Conservation (phyloP, 2,888 invertebrate species). For the Luffia ferchaultella region DNA sequence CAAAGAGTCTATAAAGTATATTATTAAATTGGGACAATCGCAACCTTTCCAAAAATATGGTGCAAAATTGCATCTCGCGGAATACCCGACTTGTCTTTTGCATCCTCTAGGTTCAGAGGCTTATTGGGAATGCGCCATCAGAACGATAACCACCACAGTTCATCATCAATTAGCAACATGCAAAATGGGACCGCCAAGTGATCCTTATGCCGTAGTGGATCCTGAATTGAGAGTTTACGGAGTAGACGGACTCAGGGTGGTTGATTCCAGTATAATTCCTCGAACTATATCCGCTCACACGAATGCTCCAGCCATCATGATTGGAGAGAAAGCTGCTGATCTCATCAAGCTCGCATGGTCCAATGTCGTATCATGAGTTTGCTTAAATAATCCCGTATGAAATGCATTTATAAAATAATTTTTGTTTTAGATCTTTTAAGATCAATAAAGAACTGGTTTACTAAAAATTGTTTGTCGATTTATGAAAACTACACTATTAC, state of each 20-base stretch:
- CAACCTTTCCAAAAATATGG: conserved; percentile 67
- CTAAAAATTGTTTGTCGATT: too few species aligned
- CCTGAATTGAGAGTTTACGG: conserved; percentile 71
- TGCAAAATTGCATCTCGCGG: conserved; percentile 55
- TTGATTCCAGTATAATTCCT: conserved; percentile 75
- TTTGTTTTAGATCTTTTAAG: not conserved
- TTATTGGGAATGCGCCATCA: conserved; percentile 76
- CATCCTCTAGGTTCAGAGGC: conserved; percentile 62
- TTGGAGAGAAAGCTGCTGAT: conserved; percentile 78
- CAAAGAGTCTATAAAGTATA: conserved; percentile 67
- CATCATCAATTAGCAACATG: conserved; percentile 74
- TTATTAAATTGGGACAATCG: conserved; percentile 66
- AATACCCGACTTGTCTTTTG: conserved; percentile 60
- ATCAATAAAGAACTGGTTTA: not conserved
- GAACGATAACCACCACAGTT: conserved; percentile 60
- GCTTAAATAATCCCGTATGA: not conserved
- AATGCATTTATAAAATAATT: too few species aligned
- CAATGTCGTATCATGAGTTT: conserved; percentile 23
- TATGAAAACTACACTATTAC: not conserved
- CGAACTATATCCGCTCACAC: conserved; percentile 70
- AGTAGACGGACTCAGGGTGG: conserved; percentile 68
- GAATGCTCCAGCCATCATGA: conserved; percentile 73
- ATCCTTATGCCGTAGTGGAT: conserved; percentile 72
- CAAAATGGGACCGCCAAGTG: conserved; percentile 73
- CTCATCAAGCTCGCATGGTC: conserved; percentile 68